Conservation (phyloP, 2,113 vertebrate genomes). For the human (Homo sapiens) region GRCh38 chr19:36323501-36324000, state of each 20-base stretch:
- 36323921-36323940: background rate
- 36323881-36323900: background rate
- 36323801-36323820: no score
- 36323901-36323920: background rate
- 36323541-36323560: background rate
- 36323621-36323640: background rate
- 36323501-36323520: background rate
- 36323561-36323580: background rate
- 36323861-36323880: background rate
- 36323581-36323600: background rate
- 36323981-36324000: background rate
- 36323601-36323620: background rate
- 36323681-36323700: background rate
- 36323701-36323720: background rate
- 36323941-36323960: background rate
- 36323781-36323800: no score
- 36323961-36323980: background rate
- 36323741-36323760: background rate
- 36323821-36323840: background rate
- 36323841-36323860: background rate
- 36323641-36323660: background rate
- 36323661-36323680: background rate
- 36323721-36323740: background rate
- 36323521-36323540: background rate
- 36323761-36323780: background rate